phyloP scores from a whole-genome alignment of 2,888 invertebrate genomes.

The Carpatolechia fugitivella region DNA sequence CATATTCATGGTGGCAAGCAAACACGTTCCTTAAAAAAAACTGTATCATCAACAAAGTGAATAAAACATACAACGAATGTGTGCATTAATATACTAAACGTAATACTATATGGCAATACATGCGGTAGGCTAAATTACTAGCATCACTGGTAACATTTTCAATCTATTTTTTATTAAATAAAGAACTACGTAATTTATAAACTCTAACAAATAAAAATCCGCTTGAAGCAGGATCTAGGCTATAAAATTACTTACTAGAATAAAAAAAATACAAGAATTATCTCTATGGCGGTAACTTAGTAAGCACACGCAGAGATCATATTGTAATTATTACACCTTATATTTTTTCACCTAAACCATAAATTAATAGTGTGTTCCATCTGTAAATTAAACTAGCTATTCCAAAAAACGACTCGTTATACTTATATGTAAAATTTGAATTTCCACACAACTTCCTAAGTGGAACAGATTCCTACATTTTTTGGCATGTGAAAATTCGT shows the following conservation, averaged over 20 bases:
- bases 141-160: neutral
- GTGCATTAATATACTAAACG: neutral
- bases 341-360: too few relatives aligned
- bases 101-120: conserved; percentile 6
- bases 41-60: neutral
- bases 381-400: too few relatives aligned
- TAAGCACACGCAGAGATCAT: conserved; percentile 7
- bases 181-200: neutral
- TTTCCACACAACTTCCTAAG: too few relatives aligned
- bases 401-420: too few relatives aligned
- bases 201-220: neutral
- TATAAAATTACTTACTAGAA: neutral
- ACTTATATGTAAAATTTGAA: too few relatives aligned
- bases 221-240: neutral
- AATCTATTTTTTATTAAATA: neutral
- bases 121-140: neutral
- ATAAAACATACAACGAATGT: neutral
- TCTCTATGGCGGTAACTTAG: neutral
- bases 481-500: too few relatives aligned
- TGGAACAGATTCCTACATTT: too few relatives aligned
- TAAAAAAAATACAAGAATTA: neutral
- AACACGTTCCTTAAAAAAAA: neutral
- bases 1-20: too few relatives aligned
- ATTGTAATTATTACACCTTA: conserved; percentile 12
- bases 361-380: too few relatives aligned